Base-by-base conservation (phyloP, 2,888 invertebrate species). In the Erannis defoliaria region DNA sequence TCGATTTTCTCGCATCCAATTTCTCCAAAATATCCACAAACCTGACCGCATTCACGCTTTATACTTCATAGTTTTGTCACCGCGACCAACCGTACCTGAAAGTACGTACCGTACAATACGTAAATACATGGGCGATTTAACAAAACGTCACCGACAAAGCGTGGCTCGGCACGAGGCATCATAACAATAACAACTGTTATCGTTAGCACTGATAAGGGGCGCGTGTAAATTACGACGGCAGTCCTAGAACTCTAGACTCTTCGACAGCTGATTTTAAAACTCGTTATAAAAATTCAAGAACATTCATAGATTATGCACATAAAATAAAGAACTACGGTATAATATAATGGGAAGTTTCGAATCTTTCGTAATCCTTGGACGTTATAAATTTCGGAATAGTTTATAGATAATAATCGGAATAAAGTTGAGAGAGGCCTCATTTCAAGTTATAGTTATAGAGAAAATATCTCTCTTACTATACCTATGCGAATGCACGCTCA, bases 121-220 rank as follows among this genome's bases (percentile, higher is more conserved):
- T 57, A 62, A 57, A 49, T 53, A 53, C 6, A 37, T 26, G 18
- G 48, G 46, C 61, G 54, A 9, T 53, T 56, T 37, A 43, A 51
- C 26, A 35, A 9, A 37, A 54, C 49, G 61, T 55, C 38, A 43
- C 50, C 29, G 23, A 16, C 18, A 18, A 38, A 38, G 55, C 55
- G 40, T 50, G 55, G 55, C 50, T 12, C 40, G 53, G 40, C 43
- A 54, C 43, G 58, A 56, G 35, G 59, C 64, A 57, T 55, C 62
- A 66, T 49, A 73, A 73, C 68, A 73, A 73, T 67, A 73, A 72
- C 67, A 72, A 37, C 40, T 54, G 65, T 64, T 70, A 73, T 73
- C 72, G 63, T 48, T 40, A 51, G 42, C 16, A 60, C 40, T 49
- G 56, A 66, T 70, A 70, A 64, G 64, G 49, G 29, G 8, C 42